Evolutionary conservation across 2,113 vertebrate genomes (phyloP), one percentile per base, ranked within the genome.

Genomic region (Dipodomys stephensi): DNA sequence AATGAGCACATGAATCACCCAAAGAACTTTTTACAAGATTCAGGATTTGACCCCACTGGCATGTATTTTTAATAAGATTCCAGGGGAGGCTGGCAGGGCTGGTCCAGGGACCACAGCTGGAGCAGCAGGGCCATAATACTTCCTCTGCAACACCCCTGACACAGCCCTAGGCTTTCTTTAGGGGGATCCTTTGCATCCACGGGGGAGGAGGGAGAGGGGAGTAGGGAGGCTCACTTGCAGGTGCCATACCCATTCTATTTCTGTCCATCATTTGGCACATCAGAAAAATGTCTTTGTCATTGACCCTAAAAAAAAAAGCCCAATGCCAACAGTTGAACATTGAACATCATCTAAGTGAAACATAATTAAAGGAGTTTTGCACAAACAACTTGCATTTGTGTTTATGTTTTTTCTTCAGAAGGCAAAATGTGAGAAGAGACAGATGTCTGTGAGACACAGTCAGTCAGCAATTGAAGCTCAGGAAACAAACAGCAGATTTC

Each of bases 361-460:
- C 16, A 39, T 73, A 85, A 90, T 49, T 93, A 46, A 76, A 3
- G 16, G 18, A 57, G 18, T 16, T 57, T 22, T 49, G 13, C 30
- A 71, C 69, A 87, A 78, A n/a, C 19, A 68, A 25, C 12, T 92
- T 78, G n/a, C 68, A 60, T 83, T 90, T 57, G 73, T 84, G 28
- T 74, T 78, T 7, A 44, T 84, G 3, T 74, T 83, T 88, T 91
- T 88, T 53, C 74, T 53, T 69, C 35, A 95, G 57, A 46, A 25
- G 22, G 15, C 27, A 82, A 83, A 71, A 39, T 60, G 53, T 46
- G 28, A 78, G 49, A 90, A 74, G 60, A 76, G 35, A 83, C 73
- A 88, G 86, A 67, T 77, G 86, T 73, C 73, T 83, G 23, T 68
- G 83, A 85, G 90, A 25, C 20, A 78, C 83, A 93, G 84, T 88